Evolutionary conservation across 2,888 invertebrate species (phyloP), one percentile per base, ranked within the genome.

Genomic region (Polyommatus iphigenia): DNA sequence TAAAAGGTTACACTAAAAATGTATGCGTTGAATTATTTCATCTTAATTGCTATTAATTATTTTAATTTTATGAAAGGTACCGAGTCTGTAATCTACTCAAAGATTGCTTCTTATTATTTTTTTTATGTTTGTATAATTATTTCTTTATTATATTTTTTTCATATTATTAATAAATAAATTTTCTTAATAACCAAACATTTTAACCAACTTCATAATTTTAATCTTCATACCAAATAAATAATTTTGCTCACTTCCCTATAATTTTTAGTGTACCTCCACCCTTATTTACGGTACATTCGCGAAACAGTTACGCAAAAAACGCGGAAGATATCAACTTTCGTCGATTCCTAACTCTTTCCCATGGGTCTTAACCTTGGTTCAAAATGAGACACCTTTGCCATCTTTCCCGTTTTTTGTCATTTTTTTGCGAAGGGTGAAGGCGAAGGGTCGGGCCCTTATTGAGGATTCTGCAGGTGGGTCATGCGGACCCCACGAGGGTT

Each of bases 351-450:
- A 94, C 94, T 94, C 94, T 94, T 94, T 94, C 94, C 93, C 94
- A 94, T 91, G 94, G 91, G 90, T 93, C 93, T 93, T 93, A 94
- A 93, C 93, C 93, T 93, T 89, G 87, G 88, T 87, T 87, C 84
- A 84, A 90, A 91, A 93, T 90, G 89, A 91, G 93, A 94, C 94
- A 93, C 93, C 93, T 94, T 94, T 93, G 92, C 85, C 90, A 94
- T 94, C 93, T 92, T 93, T 92, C 81, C 87, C 87, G 87, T 92
- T 92, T 86, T 93, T 93, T 87, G 87, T 85, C 83, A 84, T 85
- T 87, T 90, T 46, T 90, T 91, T 88, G 84, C 75, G 50, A 75
- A 75, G 75, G 75, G 84, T 83, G 83, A 85, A 82, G 89, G 89
- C 88, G 88, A 89, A 84, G 91, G 92, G 92, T 91, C 90, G 89